Percentiles rank a stretch among this genome's conserved stretches.
These are phyloP conservation scores for Peromyscus aztecus DNA, from an alignment of 2,797 vertebrate species.

Conservation along the genomic window DNA sequence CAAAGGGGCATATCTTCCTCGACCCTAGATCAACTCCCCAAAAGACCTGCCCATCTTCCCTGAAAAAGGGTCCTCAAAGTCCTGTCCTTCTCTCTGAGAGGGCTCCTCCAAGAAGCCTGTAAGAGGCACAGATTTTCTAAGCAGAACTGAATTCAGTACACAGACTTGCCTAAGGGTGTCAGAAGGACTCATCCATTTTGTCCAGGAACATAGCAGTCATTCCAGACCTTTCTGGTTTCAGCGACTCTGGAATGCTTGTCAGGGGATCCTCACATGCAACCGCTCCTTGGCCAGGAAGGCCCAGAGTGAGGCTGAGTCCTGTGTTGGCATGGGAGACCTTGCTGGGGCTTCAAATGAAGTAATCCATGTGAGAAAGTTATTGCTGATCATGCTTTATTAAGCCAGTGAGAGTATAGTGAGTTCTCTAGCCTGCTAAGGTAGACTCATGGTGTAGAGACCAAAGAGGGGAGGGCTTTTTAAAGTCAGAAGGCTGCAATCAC, in stretches of 20 bases:
- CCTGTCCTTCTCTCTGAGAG: not conserved
- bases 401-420: not conserved
- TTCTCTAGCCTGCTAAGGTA: not conserved
- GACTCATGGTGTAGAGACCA: not conserved
- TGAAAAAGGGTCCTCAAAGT: not conserved
- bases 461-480: not conserved
- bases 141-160: not conserved
- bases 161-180: not conserved
- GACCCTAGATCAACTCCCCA: not conserved
- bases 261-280: not conserved
- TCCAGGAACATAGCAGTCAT: not conserved
- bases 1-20: not conserved
- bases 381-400: not conserved
- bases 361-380: not conserved
- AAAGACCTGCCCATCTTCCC: not conserved
- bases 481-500: not conserved
- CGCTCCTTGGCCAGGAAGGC: not conserved
- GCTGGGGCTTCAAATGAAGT: not conserved
- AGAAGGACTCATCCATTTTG: not conserved
- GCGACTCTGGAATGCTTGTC: not conserved
- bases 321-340: not conserved
- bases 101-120: not conserved
- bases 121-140: not conserved
- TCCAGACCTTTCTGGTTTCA: not conserved
- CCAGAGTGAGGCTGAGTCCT: not conserved